These are phyloP conservation scores for Hydrotaea diabolus DNA, from an alignment of 2,888 invertebrate species.

Conservation along the genomic window DNA sequence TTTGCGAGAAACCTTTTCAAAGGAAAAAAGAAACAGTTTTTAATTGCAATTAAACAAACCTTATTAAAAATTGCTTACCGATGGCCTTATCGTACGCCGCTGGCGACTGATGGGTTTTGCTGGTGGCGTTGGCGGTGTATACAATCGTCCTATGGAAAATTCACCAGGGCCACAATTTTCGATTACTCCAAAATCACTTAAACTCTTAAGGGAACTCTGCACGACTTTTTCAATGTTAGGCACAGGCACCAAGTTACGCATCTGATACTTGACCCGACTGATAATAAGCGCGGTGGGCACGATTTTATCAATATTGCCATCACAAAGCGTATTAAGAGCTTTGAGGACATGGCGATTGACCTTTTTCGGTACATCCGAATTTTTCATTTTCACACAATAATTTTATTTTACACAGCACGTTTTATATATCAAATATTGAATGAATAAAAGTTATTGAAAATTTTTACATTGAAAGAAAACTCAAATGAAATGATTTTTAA, in stretches of 20 bases:
- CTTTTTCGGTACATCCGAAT: conserved; percentile 72
- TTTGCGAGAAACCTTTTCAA: conserved; percentile 54
- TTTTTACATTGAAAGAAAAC: too few relatives aligned
- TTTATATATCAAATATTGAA: too few relatives aligned
- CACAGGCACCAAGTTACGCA: conserved; percentile 71
- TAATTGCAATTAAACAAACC: not conserved
- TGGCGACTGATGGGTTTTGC: conserved; percentile 44
- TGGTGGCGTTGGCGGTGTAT: conserved; percentile 7
- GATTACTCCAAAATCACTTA: conserved; percentile 67
- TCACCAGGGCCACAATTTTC: conserved; percentile 38
- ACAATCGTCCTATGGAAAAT: conserved; percentile 46
- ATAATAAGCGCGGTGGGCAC: conserved; percentile 59
- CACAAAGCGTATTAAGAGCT: conserved; percentile 68
- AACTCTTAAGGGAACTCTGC: conserved; percentile 69
- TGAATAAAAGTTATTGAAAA: too few relatives aligned
- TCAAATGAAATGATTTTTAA: too few relatives aligned
- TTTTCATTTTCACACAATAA: conserved; percentile 71
- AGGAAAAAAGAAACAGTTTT: not conserved
- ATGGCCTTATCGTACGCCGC: conserved; percentile 52
- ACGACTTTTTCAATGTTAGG: conserved; percentile 64
- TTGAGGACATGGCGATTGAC: conserved; percentile 74
- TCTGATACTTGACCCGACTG: conserved; percentile 68
- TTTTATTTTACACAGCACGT: too few relatives aligned
- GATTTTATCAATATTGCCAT: conserved; percentile 41
- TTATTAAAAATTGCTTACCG: conserved; percentile 64